phyloP scores from a whole-genome alignment of 1,140 invertebrate genomes.

The Orchestia grillus region DNA sequence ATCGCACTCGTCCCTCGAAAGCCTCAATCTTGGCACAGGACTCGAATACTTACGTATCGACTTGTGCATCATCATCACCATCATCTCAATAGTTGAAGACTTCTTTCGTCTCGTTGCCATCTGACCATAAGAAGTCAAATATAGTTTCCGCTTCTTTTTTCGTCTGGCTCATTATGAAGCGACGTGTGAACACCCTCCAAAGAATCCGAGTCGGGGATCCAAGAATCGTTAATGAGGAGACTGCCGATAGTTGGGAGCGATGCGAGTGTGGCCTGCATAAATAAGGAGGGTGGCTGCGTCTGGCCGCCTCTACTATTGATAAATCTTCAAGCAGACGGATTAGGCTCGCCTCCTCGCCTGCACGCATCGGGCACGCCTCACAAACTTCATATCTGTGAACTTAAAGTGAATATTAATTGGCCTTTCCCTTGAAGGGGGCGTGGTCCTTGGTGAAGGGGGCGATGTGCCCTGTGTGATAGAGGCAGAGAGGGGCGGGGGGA shows the following conservation, averaged over 20 bases:
- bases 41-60: background rate
- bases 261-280: background rate
- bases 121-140: background rate
- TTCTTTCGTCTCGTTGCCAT: background rate
- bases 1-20: background rate
- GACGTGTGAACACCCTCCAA: background rate
- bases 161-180: background rate
- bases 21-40: background rate
- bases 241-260: background rate
- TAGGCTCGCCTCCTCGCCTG: background rate
- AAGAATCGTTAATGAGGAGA: background rate
- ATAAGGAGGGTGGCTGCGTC: background rate
- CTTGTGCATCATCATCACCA: too few relatives aligned
- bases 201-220: background rate
- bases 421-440: too few relatives aligned
- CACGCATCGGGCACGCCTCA: background rate
- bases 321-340: background rate
- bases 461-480: too few relatives aligned
- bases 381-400: background rate
- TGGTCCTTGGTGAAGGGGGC: too few relatives aligned
- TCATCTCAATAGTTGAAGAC: background rate
- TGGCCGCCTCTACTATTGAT: background rate
- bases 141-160: background rate
- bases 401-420: background rate
- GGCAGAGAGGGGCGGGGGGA: too few relatives aligned